Conservation (phyloP, 37 sponge, comb jelly and placozoan genomes). For the Aphrocallistes beatrix region DNA sequence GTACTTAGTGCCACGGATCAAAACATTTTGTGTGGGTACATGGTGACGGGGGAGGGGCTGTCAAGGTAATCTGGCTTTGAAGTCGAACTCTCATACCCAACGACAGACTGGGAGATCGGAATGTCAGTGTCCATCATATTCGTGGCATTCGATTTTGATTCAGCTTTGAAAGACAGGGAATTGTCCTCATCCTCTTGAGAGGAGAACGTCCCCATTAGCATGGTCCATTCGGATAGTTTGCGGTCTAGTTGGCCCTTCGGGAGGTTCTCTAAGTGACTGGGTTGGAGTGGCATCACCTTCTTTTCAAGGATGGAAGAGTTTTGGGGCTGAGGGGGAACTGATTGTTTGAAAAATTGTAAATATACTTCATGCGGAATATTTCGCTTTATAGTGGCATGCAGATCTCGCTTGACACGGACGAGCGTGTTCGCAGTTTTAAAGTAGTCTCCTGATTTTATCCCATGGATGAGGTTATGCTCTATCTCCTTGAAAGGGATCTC, state of each 20-base stretch:
- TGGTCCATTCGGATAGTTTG: neutral
- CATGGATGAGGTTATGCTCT: neutral
- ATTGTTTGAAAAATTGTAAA: neutral
- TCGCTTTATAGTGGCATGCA: conserved; percentile 8
- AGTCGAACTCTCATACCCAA: neutral
- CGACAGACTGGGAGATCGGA: neutral
- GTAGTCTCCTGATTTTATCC: neutral
- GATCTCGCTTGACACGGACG: neutral
- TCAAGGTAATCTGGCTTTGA: conserved; percentile 9
- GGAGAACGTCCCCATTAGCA: neutral
- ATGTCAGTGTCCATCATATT: neutral
- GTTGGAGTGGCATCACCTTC: neutral
- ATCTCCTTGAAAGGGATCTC: conserved; percentile 14
- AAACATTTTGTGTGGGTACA: conserved; percentile 5
- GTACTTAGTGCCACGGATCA: too few relatives aligned
- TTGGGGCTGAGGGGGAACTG: neutral
- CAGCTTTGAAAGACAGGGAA: neutral
- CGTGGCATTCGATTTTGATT: neutral
- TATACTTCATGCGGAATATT: conserved; percentile 7
- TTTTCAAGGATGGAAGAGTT: neutral
- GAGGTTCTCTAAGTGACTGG: neutral
- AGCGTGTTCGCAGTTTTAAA: neutral
- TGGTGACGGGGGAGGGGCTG: neutral
- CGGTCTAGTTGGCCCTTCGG: neutral
- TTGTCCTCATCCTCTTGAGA: neutral